Conservation (phyloP, 2,113 vertebrate genomes). For the Phalacrocorax carbo region DNA sequence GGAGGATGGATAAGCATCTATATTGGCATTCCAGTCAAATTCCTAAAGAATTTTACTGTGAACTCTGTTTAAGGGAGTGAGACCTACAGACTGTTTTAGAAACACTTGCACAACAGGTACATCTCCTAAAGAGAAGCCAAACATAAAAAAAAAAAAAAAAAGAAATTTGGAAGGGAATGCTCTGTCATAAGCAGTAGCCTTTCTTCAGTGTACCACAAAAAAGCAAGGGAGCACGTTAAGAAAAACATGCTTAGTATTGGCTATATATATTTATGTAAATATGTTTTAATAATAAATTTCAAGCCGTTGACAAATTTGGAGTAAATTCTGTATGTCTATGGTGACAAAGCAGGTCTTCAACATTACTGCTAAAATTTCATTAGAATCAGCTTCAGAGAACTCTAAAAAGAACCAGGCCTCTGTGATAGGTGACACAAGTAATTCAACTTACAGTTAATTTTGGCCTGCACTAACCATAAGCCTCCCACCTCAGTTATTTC, state of each 20-base stretch:
- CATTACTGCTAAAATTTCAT: not conserved
- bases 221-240: not conserved
- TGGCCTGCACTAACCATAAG: not conserved
- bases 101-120: not conserved
- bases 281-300: not conserved
- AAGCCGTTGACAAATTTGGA: not conserved
- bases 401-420: not conserved
- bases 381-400: not conserved
- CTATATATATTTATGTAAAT: not conserved
- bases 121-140: not conserved
- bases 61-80: not conserved
- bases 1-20: not conserved
- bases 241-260: not conserved
- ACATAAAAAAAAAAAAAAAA: not conserved
- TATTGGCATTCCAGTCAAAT: not conserved
- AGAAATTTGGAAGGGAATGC: not conserved
- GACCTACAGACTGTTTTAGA: not conserved
- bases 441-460: not conserved
- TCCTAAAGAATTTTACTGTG: not conserved
- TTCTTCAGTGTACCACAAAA: not conserved
- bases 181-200: accelerated
- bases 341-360: not conserved
- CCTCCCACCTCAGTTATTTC: not conserved
- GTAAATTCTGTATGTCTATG: not conserved
- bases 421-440: not conserved